These are phyloP conservation scores for Pomacea maculata DNA, from an alignment of 1,140 invertebrate genomes.

Conservation along the genomic window DNA sequence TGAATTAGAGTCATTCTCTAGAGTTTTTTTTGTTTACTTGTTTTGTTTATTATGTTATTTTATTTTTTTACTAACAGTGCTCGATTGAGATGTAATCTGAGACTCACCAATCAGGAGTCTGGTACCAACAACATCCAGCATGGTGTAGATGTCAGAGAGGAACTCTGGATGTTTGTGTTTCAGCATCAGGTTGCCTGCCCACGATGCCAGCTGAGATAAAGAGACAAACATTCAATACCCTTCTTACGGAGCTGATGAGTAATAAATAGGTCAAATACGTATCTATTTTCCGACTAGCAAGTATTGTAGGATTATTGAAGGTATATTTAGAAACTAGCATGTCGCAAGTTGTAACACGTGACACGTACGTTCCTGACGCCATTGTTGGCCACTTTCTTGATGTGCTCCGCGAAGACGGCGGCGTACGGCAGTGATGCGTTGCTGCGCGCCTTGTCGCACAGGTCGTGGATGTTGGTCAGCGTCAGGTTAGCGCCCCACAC, in stretches of 20 bases:
- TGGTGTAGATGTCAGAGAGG: constrained; percentile 79
- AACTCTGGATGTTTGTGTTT: constrained; percentile 77
- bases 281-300: not conserved
- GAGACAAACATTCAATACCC: too few relatives aligned
- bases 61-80: too few relatives aligned
- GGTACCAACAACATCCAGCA: constrained; percentile 76
- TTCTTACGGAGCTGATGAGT: too few relatives aligned
- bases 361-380: constrained; percentile 24
- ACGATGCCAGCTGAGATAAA: constrained; percentile 59
- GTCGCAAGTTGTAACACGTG: too few relatives aligned
- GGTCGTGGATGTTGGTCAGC: constrained; percentile 36
- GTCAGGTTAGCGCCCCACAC: constrained; percentile 43
- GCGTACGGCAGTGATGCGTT: constrained; percentile 4
- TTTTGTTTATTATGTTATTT: not conserved
- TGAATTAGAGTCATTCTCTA: too few relatives aligned
- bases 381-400: constrained; percentile 11
- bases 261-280: too few relatives aligned
- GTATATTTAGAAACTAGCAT: too few relatives aligned
- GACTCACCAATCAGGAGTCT: constrained; percentile 68
- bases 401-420: constrained; percentile 11
- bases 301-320: not conserved
- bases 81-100: too few relatives aligned
- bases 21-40: constrained; percentile 39
- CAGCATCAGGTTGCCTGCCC: constrained; percentile 82
- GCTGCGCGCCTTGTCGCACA: constrained; percentile 18